Evolutionary conservation across 2,113 vertebrate genomes (phyloP), one percentile per base, ranked within the genome.

Genomic region (Salvelinus sp.): DNA sequence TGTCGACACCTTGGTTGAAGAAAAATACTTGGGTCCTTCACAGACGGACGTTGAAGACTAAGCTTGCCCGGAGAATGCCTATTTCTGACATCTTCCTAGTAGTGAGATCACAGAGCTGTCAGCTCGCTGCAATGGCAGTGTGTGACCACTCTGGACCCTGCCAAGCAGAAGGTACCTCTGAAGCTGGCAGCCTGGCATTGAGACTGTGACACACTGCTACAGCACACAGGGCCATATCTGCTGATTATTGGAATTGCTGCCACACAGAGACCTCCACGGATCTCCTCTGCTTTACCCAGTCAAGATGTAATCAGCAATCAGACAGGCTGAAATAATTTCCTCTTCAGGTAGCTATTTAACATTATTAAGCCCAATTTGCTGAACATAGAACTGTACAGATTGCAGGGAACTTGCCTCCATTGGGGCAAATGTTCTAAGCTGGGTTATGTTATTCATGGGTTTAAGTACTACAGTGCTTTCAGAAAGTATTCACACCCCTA

Each of bases 271-370:
- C 62, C 65, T 75, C 50, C 44, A 57, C 12, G 27, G 9, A n/a
- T 68, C 13, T 25, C 9, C 25, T 67, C 44, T 25, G 47, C 69
- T 16, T 67, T 60, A 54, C 71, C 80, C 85, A 84, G 82, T 89
- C 86, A 88, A 88, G 76, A 18, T 58, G 48, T 88, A 89, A 91
- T 91, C 86, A 90, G 82, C 80, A 84, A 88, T 91, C 90, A 89
- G 84, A 81, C 78, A 58, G 18, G 76, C 67, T 67, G 76, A 82
- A 85, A 80, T 73, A 1, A 69, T 79, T 76, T 85, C 75, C 71
- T 79, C 81, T 83, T 87, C 79, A 88, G 78, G 79, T 83, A 74
- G 79, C 73, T 81, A 64, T 86, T 70, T 73, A 20, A 77, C 54
- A 20, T 72, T 65, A 74, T 83, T 68, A 81, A 64, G 73, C 67